Conservation (phyloP, 1,140 invertebrate genomes). For the Ctenoplectra terminalis region DNA sequence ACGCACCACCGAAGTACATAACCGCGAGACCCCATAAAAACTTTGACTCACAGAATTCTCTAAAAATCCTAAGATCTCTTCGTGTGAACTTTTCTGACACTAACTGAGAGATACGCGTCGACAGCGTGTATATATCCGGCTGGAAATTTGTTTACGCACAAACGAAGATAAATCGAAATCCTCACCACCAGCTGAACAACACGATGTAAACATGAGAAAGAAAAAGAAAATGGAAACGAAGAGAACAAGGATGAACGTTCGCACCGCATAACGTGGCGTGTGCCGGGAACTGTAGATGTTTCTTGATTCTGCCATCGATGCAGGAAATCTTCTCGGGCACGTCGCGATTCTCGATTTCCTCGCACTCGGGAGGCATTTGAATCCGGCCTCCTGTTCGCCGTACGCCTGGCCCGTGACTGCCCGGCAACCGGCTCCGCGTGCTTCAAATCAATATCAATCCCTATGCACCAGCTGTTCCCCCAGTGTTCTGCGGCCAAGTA, state of each 20-base stretch:
- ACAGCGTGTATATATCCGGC: not conserved
- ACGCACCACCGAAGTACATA: not conserved
- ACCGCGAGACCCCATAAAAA: not conserved
- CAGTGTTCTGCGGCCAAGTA: constrained; percentile 13
- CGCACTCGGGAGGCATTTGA: constrained; percentile 57
- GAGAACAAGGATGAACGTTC: not conserved
- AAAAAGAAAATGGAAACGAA: not conserved
- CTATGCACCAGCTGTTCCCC: constrained; percentile 53
- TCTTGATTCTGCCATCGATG: constrained; percentile 45
- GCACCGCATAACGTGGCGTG: constrained; percentile 44
- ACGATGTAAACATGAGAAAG: not conserved
- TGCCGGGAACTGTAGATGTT: constrained; percentile 25
- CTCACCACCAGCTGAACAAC: no score
- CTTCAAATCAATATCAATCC: constrained; percentile 75
- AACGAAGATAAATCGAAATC: not conserved
- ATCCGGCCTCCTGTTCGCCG: constrained; percentile 31
- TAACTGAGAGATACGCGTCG: not conserved
- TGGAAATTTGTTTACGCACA: not conserved
- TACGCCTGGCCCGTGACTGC: constrained; percentile 57
- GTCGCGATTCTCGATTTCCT: constrained; percentile 47
- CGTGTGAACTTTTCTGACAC: not conserved
- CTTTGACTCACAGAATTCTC: not conserved
- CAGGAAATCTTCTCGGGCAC: constrained; percentile 48
- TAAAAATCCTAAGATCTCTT: no score
- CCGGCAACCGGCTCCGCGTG: constrained; percentile 51